Evolutionary conservation across 2,888 invertebrate species (phyloP).

Genomic region (Sphaerophoria taeniata): DNA sequence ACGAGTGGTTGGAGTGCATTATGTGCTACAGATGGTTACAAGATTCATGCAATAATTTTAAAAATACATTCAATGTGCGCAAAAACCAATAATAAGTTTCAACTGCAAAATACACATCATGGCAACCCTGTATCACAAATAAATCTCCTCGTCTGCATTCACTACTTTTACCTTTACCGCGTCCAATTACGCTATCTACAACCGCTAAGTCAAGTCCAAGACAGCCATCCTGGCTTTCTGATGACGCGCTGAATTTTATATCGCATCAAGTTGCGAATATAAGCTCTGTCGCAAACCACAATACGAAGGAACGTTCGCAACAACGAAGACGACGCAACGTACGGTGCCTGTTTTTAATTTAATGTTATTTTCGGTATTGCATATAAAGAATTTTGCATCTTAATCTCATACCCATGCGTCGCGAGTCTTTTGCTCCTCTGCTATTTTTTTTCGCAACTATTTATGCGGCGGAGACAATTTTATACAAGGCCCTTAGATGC

Average conservation of each 20-base stretch:
- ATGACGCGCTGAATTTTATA: conserved; percentile 38
- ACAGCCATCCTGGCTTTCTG: conserved; percentile 22
- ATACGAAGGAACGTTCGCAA: too few relatives aligned
- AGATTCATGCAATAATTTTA: not conserved
- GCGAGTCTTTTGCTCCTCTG: conserved; percentile 50
- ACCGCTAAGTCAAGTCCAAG: conserved; percentile 58
- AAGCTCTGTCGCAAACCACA: too few relatives aligned
- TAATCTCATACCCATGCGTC: conserved; percentile 79
- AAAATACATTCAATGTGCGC: not conserved
- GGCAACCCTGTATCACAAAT: conserved; percentile 56
- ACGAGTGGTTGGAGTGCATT: conserved; percentile 3
- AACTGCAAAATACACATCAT: too few relatives aligned
- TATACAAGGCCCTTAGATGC: conserved; percentile 59
- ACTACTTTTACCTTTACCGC: conserved; percentile 42
- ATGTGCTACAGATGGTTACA: conserved; percentile 2
- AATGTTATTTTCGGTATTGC: conserved; percentile 83
- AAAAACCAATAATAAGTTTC: too few relatives aligned
- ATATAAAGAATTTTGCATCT: conserved; percentile 83
- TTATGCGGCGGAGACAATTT: conserved; percentile 63
- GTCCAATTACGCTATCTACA: conserved; percentile 73
- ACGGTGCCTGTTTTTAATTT: conserved; percentile 81
- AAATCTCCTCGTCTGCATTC: conserved; percentile 66
- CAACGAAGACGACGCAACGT: conserved; percentile 19
- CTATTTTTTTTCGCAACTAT: conserved; percentile 63
- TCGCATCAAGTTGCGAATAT: too few relatives aligned